A percentile compares a stretch with the other conserved stretches of the same genome.
Conservation (phyloP, 2,113 vertebrate genomes). For the Excalfactoria chinensis region DNA sequence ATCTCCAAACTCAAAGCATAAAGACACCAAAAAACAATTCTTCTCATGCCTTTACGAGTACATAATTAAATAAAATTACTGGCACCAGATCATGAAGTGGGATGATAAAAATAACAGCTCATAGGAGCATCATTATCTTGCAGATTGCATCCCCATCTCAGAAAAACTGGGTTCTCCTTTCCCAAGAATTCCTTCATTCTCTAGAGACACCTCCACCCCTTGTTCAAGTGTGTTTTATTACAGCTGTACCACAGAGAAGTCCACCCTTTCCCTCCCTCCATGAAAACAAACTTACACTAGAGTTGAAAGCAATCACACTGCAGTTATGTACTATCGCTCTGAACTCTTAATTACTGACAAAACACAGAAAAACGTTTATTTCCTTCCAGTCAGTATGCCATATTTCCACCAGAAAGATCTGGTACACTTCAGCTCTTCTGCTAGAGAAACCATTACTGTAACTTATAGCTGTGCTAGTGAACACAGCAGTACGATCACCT, state of each 20-base stretch:
- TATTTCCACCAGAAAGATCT: neutral
- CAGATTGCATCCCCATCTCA: neutral
- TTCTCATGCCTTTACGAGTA: neutral
- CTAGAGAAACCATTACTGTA: neutral
- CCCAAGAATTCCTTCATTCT: neutral
- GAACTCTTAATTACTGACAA: neutral
- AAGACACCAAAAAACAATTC: neutral
- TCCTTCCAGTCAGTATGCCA: neutral
- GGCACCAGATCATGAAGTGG: neutral
- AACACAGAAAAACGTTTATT: neutral
- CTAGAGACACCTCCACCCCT: neutral
- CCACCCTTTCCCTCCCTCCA: accelerated
- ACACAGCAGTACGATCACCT: slow-evolving; percentile 79
- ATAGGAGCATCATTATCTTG: neutral
- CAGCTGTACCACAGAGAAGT: neutral
- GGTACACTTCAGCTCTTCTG: neutral
- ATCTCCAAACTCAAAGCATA: neutral
- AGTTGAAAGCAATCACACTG: neutral
- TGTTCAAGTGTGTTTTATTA: neutral
- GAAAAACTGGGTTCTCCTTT: neutral
- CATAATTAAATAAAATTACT: neutral
- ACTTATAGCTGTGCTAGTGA: neutral
- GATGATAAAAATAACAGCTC: neutral
- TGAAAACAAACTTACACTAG: neutral
- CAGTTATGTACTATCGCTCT: neutral